phyloP scores from a whole-genome alignment of 2,113 vertebrate genomes.

The human region GRCh38 chr14:81520501-81521000 shows the following conservation, averaged over 20 bases:
- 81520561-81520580: not conserved
- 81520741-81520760: not conserved
- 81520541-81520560: not conserved
- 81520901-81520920: not conserved
- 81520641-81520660: not conserved
- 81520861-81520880: not conserved
- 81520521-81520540: not conserved
- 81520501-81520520: not conserved
- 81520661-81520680: not conserved
- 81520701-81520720: not conserved
- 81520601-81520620: not conserved
- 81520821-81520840: not conserved
- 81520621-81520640: not conserved
- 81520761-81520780: not conserved
- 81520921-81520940: not conserved
- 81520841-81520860: not conserved
- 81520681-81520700: not conserved
- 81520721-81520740: not conserved
- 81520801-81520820: not conserved
- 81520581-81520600: not conserved
- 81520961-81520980: not conserved
- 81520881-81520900: not conserved
- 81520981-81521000: not conserved
- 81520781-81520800: not conserved
- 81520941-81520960: not conserved